These are phyloP conservation scores for Polyommatus icarus DNA, from an alignment of 2,888 invertebrate species.

Conservation along the genomic window DNA sequence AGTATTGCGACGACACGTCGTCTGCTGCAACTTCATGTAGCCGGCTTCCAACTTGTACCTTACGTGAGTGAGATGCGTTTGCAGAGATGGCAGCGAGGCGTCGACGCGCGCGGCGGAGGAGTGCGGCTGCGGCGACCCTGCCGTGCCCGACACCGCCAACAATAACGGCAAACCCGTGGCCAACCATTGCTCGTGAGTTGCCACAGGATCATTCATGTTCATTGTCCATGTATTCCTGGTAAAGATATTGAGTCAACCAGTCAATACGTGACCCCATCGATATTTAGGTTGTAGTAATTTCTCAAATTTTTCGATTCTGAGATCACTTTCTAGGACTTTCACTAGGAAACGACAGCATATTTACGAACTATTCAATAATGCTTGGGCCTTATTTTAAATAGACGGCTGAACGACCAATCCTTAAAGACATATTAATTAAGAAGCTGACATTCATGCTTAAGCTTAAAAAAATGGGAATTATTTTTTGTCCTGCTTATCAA, in stretches of 20 bases:
- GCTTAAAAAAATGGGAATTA: not conserved
- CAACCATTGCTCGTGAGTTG: constrained; percentile 77
- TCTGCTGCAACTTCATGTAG: too few relatives aligned
- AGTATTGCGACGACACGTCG: too few relatives aligned
- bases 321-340: too few relatives aligned
- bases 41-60: not conserved
- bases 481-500: not conserved
- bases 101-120: constrained; percentile 73
- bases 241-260: not conserved
- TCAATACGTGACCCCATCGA: not conserved
- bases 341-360: too few relatives aligned
- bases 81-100: constrained; percentile 77
- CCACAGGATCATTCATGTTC: not conserved
- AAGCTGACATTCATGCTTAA: not conserved
- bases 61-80: constrained; percentile 43
- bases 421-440: not conserved
- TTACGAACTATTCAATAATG: too few relatives aligned
- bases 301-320: too few relatives aligned
- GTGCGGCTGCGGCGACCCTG: constrained; percentile 57
- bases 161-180: constrained; percentile 64
- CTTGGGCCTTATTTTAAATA: too few relatives aligned
- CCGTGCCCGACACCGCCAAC: constrained; percentile 44
- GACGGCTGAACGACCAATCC: too few relatives aligned
- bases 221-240: not conserved
- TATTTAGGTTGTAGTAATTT: too few relatives aligned